phyloP scores from a whole-genome alignment of 1,140 invertebrate genomes.

The Drosophila nebulosa region DNA sequence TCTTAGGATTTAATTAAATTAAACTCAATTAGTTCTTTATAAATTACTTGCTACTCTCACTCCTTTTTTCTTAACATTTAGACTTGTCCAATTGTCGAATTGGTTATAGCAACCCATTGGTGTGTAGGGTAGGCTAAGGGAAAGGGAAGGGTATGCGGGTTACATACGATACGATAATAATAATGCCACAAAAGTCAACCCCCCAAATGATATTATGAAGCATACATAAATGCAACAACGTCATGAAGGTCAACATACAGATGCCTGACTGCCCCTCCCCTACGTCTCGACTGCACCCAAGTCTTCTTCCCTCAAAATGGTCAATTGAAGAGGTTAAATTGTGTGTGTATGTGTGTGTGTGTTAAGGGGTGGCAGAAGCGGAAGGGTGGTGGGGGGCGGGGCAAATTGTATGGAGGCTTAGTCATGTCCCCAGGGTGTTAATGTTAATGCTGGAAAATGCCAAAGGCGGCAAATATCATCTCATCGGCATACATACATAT shows the following conservation, averaged over 20 bases:
- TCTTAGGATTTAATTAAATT: slow-evolving; percentile 6
- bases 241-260: slow-evolving; percentile 63
- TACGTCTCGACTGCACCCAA: background rate
- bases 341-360: slow-evolving; percentile 38
- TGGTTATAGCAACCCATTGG: background rate
- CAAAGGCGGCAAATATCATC: slow-evolving; percentile 27
- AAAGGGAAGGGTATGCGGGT: slow-evolving; percentile 43
- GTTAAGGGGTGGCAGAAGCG: background rate
- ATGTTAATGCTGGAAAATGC: slow-evolving; percentile 58
- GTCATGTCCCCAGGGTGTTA: slow-evolving; percentile 64
- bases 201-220: slow-evolving; percentile 24
- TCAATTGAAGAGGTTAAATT: slow-evolving; percentile 75
- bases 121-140: slow-evolving; percentile 19
- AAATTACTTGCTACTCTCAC: background rate
- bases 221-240: slow-evolving; percentile 21
- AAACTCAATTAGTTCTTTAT: slow-evolving; percentile 5
- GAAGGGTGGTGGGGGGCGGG: background rate
- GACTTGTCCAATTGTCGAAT: background rate
- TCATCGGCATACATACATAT: slow-evolving; percentile 10
- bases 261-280: slow-evolving; percentile 5
- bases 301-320: slow-evolving; percentile 20
- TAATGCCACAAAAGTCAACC: slow-evolving; percentile 3
- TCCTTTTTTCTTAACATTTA: background rate
- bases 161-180: background rate
- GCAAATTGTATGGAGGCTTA: slow-evolving; percentile 37